Conservation (phyloP, 2,113 vertebrate species). For the Elephantulus edwardii region DNA sequence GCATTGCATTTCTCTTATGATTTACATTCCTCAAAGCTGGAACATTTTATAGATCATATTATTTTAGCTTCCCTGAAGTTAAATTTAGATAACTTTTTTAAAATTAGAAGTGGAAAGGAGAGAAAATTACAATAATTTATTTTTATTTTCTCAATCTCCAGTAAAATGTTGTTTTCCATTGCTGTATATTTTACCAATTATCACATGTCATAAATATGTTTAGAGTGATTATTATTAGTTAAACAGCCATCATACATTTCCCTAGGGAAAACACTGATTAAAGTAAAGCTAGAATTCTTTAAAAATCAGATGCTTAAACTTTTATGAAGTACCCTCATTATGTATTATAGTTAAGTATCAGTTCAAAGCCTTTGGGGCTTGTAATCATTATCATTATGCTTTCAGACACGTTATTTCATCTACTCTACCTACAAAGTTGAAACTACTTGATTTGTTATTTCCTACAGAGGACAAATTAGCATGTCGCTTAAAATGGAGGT, state of each 20-base stretch:
- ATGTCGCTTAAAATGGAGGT: background rate
- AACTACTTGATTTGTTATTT: constrained; percentile 78
- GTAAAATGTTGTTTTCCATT: background rate
- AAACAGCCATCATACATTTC: background rate
- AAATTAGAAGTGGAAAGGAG: background rate
- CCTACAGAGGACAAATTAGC: constrained; percentile 63
- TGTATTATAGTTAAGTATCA: constrained; percentile 56
- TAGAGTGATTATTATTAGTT: background rate
- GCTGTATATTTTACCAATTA: background rate
- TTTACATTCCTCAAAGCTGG: background rate
- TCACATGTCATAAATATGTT: background rate
- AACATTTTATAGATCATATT: background rate
- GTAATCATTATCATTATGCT: constrained; percentile 67
- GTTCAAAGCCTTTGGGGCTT: constrained; percentile 61
- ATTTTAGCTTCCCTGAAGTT: background rate
- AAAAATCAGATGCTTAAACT: constrained; percentile 5
- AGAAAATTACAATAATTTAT: background rate
- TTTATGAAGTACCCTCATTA: constrained; percentile 70
- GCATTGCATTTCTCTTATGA: background rate
- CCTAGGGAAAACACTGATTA: background rate
- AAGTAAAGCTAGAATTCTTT: constrained; percentile 29
- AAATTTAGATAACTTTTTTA: background rate
- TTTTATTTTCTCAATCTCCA: background rate
- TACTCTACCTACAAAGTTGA: constrained; percentile 65
- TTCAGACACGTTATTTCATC: constrained; percentile 69